phyloP scores from a whole-genome alignment of 2,888 invertebrate genomes.

The Diabrotica balteata region DNA sequence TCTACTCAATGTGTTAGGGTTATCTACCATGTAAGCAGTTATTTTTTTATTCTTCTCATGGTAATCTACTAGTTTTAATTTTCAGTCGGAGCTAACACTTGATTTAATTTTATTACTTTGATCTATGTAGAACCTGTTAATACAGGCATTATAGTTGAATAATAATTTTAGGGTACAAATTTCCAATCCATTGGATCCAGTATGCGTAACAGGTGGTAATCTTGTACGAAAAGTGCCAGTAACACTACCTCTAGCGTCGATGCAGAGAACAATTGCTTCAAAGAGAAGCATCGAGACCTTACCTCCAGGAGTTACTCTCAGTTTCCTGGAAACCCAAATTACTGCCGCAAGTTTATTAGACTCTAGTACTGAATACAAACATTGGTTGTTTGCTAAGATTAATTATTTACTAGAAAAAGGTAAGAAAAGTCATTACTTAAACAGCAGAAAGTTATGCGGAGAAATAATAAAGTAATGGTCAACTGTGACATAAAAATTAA shows the following conservation, averaged over 20 bases:
- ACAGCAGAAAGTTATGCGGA: too few species aligned
- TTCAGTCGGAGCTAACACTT: too few species aligned
- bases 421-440: constrained; percentile 46
- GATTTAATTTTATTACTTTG: too few species aligned
- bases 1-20: too few species aligned
- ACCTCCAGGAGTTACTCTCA: constrained; percentile 63
- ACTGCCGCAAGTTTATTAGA: constrained; percentile 73
- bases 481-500: too few species aligned
- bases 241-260: constrained; percentile 54
- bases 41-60: too few species aligned
- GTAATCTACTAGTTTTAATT: too few species aligned
- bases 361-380: constrained; percentile 76
- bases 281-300: constrained; percentile 52
- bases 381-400: constrained; percentile 72
- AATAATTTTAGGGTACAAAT: constrained; percentile 61
- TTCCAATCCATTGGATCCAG: constrained; percentile 65
- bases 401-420: constrained; percentile 72
- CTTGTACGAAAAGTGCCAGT: constrained; percentile 55
- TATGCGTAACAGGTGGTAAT: constrained; percentile 61
- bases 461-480: too few species aligned
- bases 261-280: constrained; percentile 56
- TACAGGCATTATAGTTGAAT: too few species aligned
- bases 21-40: too few species aligned
- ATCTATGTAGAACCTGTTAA: too few species aligned
- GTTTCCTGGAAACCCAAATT: constrained; percentile 78